These are phyloP conservation scores for Leptopterna dolabrata DNA, from an alignment of 2,888 invertebrate genomes.

Conservation along the genomic window DNA sequence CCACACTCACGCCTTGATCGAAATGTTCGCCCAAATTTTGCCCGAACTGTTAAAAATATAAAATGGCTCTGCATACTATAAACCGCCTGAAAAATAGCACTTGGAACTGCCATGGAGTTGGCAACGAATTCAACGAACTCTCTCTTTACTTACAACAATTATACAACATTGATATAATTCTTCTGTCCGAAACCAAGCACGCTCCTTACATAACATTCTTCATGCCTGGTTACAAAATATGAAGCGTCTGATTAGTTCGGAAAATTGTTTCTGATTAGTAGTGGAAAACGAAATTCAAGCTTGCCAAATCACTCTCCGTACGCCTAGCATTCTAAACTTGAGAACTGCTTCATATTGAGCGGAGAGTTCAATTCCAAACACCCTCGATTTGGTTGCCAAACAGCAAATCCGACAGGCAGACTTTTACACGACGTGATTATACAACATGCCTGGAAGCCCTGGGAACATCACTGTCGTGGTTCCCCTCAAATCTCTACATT, in stretches of 20 bases:
- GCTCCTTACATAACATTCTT: neutral
- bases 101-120: neutral
- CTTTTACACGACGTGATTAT: too few relatives aligned
- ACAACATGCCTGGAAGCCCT: too few relatives aligned
- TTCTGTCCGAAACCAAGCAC: neutral
- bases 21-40: neutral
- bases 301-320: too few relatives aligned
- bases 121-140: neutral
- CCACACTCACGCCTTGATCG: neutral
- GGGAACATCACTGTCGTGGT: too few relatives aligned
- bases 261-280: neutral
- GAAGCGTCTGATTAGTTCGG: neutral
- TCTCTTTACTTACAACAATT: neutral
- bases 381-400: too few relatives aligned
- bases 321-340: too few relatives aligned
- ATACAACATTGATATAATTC: neutral
- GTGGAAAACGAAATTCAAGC: neutral
- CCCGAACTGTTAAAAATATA: neutral
- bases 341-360: too few relatives aligned
- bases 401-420: too few relatives aligned
- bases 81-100: neutral
- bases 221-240: constrained; percentile 10
- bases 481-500: too few relatives aligned
- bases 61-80: neutral
- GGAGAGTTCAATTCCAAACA: too few relatives aligned